A percentile compares a stretch with the other conserved stretches of the same genome.
phyloP scores from a whole-genome alignment of 2,888 invertebrate species.

The Nemurella pictetii region DNA sequence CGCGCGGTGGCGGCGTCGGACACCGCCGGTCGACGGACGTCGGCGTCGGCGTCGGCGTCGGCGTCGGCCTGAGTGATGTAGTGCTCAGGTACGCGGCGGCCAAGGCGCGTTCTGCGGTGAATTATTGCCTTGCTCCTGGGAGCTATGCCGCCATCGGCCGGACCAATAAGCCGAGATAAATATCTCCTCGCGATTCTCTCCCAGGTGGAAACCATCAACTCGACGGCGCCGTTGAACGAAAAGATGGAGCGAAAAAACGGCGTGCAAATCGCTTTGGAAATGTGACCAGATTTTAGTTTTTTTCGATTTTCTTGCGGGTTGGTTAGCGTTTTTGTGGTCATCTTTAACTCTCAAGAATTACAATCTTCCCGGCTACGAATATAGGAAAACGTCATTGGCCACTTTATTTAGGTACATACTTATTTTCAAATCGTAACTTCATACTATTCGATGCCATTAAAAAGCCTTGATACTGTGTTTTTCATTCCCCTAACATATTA shows the following conservation, averaged over 20 bases:
- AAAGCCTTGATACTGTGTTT: neutral
- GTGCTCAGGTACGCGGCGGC: neutral
- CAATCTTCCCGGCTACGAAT: no score
- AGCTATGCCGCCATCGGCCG: slow-evolving; percentile 19
- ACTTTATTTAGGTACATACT: no score
- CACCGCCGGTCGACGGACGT: slow-evolving; percentile 48
- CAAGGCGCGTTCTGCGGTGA: neutral
- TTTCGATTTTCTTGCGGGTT: neutral
- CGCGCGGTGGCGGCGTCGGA: slow-evolving; percentile 42
- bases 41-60: slow-evolving; percentile 35
- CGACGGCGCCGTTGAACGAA: neutral
- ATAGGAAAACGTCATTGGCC: no score
- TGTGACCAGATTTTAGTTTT: neutral
- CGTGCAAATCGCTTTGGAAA: neutral
- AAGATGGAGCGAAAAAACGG: neutral
- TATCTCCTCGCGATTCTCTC: neutral
- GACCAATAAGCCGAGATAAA: slow-evolving; percentile 15
- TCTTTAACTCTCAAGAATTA: no score
- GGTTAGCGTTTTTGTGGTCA: no score
- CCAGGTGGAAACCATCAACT: slow-evolving; percentile 13
- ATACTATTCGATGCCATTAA: no score
- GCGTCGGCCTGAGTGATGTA: slow-evolving; percentile 29
- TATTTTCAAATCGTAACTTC: no score
- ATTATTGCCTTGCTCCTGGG: slow-evolving; percentile 17
- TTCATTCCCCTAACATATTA: no score